Evolutionary conservation across 2,888 invertebrate species (phyloP), one percentile per base, ranked within the genome.

Genomic region (Dinocampus coccinellae): DNA sequence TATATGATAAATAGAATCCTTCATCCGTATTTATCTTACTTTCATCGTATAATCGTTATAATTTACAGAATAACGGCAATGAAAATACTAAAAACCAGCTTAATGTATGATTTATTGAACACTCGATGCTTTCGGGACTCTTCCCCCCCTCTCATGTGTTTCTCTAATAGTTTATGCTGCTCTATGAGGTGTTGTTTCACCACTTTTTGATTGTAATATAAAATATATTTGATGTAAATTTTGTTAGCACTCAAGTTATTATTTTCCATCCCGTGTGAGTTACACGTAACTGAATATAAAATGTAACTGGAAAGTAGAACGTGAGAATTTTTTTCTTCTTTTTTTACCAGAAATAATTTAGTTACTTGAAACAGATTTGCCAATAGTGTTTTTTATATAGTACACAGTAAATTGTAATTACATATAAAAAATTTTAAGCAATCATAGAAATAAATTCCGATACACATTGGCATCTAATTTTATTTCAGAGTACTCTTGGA

Each of bases 141-240:
- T 81, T 75, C 77, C 72, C 74, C 76, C n/a, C n/a, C n/a, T n/a
- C 75, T 78, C 78, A 79, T 78, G 33, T 62, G 68, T 58, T 81
- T n/a, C n/a, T n/a, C n/a, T 81, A 83, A 84, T 83, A 81, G 81
- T 81, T 36, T 61, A 63, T 80, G 78, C 75, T 80, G 79, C 79
- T 79, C 83, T 79, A 79, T 79, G 78, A 80, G 80, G 77, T 81
- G 77, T 80, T 82, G 78, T 79, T 76, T 81, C 81, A 82, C 79
- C 82, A 81, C 82, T 80, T 82, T 82, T 83, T 84, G 82, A 80
- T 80, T 73, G 79, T 64, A 22, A 63, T 67, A 80, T 77, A 77
- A 81, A 80, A 77, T 78, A 76, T 79, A 77, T 81, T 80, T 78
- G 78, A 77, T 79, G 80, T 80, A 79, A 34, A 83, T 78, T 78